These are phyloP conservation scores for Cotesia vestalis DNA, from an alignment of 1,140 invertebrate genomes.

Conservation along the genomic window DNA sequence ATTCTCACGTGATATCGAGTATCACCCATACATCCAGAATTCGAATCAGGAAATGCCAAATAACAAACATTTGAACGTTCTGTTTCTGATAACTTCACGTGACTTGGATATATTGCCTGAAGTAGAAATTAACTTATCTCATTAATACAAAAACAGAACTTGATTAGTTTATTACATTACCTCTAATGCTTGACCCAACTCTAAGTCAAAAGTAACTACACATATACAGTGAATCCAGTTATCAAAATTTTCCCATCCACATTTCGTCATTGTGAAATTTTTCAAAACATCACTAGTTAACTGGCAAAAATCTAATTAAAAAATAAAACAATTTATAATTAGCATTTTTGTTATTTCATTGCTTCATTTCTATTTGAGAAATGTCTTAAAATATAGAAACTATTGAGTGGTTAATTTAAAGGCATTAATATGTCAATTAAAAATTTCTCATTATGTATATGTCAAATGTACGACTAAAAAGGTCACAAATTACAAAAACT, in stretches of 20 bases:
- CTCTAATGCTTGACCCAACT: conserved; percentile 96
- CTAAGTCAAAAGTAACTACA: conserved; percentile 97
- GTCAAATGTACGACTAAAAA: too few relatives aligned
- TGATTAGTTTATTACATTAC: conserved; percentile 61
- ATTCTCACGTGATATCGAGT: conserved; percentile 95
- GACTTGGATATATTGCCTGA: conserved; percentile 85
- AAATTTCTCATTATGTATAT: too few relatives aligned
- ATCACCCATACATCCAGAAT: conserved; percentile 98
- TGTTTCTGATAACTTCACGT: conserved; percentile 85
- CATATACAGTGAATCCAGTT: conserved; percentile 98
- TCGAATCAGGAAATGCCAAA: conserved; percentile 97
- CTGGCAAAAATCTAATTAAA: too few relatives aligned
- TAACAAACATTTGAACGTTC: conserved; percentile 98
- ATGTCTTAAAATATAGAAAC: too few relatives aligned
- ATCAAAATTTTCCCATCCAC: conserved; percentile 74
- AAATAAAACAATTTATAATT: too few relatives aligned
- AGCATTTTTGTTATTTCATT: too few relatives aligned
- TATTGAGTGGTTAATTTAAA: too few relatives aligned
- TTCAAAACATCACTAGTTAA: too few relatives aligned
- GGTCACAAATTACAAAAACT: too few relatives aligned
- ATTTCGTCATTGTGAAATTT: conserved; percentile 25
- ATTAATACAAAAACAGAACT: too few relatives aligned
- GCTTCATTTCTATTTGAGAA: too few relatives aligned
- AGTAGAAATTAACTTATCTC: conserved; percentile 30
- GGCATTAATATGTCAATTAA: too few relatives aligned